Percentiles rank a stretch among this genome's conserved stretches.
These are phyloP conservation scores for Centropus unirufus DNA, from an alignment of 2,113 vertebrate genomes.

Conservation along the genomic window DNA sequence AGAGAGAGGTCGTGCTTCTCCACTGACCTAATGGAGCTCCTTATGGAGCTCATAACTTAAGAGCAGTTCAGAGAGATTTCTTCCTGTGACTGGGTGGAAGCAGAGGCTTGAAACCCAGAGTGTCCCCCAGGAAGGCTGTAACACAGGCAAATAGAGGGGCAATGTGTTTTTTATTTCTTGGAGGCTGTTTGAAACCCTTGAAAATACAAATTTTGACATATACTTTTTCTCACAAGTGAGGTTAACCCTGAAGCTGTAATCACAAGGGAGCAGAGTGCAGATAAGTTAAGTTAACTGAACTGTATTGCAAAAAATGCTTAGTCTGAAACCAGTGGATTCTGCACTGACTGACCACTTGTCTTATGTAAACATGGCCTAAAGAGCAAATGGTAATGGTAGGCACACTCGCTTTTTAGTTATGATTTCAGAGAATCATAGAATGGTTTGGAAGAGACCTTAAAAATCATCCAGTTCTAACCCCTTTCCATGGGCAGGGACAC, in stretches of 20 bases:
- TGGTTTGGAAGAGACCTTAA: no score
- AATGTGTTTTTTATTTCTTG: not conserved
- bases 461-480: no score
- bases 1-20: not conserved
- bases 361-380: not conserved
- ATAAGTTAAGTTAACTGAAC: not conserved
- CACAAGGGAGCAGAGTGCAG: not conserved
- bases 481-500: no score
- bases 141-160: not conserved
- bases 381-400: not conserved
- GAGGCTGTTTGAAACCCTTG: not conserved
- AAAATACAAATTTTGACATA: not conserved
- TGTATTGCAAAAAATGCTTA: not conserved
- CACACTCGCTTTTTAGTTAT: not conserved
- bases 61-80: not conserved
- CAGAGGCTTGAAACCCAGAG: not conserved
- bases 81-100: not conserved
- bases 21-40: not conserved
- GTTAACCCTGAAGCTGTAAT: not conserved
- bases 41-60: not conserved
- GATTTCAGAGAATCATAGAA: not conserved
- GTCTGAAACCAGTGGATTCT: not conserved
- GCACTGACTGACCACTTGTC: not conserved
- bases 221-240: not conserved
- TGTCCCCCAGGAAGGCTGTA: not conserved